Percentiles rank a stretch among this genome's conserved stretches.
Evolutionary conservation across 1,140 invertebrate species (phyloP).

Genomic region (Eurosta solidaginis): DNA sequence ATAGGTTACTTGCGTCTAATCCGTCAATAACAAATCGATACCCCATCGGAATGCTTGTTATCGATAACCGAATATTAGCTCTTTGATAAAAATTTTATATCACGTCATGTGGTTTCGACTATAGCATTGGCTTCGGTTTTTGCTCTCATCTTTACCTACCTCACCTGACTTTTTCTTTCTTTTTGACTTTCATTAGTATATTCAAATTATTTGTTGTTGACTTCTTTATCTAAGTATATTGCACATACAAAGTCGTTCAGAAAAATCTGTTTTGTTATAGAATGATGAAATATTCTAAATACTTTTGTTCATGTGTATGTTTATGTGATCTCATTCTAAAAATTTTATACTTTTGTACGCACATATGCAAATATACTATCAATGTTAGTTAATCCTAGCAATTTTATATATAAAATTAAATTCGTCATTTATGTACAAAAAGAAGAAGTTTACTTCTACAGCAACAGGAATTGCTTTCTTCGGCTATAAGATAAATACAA

Average conservation of each 20-base stretch:
- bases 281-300: too few relatives aligned
- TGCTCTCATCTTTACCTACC: too few relatives aligned
- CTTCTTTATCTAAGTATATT: neutral
- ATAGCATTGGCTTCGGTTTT: too few relatives aligned
- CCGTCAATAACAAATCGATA: too few relatives aligned
- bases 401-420: neutral
- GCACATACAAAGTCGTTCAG: neutral
- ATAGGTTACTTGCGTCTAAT: too few relatives aligned
- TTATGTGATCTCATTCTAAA: neutral
- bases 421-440: neutral
- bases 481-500: neutral
- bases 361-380: neutral
- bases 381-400: neutral
- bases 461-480: neutral
- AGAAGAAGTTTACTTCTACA: neutral
- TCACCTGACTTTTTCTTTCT: too few relatives aligned
- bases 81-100: too few relatives aligned
- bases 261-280: too few relatives aligned
- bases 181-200: neutral
- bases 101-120: too few relatives aligned
- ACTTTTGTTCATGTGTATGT: neutral
- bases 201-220: conserved; percentile 7
- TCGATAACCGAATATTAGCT: too few relatives aligned
- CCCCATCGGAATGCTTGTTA: too few relatives aligned
- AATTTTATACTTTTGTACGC: neutral